These are phyloP conservation scores for Scaptomyza reducta DNA, from an alignment of 2,888 invertebrate species.

Conservation along the genomic window DNA sequence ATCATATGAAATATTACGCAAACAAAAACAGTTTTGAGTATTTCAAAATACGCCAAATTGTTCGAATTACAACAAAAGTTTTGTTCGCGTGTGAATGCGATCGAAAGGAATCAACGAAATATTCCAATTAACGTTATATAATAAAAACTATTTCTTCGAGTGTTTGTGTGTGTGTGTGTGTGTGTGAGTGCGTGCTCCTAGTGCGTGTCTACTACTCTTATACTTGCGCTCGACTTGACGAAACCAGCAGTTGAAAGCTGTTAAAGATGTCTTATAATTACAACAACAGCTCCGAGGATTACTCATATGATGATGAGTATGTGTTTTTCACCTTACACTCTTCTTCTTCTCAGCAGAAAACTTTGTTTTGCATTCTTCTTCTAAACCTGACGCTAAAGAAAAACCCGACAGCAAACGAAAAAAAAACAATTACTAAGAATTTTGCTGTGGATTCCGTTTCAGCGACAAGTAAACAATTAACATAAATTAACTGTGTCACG, in stretches of 20 bases:
- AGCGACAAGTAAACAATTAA: slow-evolving; percentile 11
- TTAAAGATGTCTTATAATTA: slow-evolving; percentile 65
- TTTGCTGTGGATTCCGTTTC: slow-evolving; percentile 3
- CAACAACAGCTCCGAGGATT: slow-evolving; percentile 64
- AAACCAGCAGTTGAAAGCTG: neutral
- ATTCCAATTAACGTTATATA: slow-evolving; percentile 58
- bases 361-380: slow-evolving; percentile 11
- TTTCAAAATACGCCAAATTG: neutral
- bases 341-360: slow-evolving; percentile 36
- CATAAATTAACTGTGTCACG: slow-evolving; percentile 19
- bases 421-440: slow-evolving; percentile 2
- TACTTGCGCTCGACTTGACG: slow-evolving; percentile 16
- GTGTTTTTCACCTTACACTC: slow-evolving; percentile 21
- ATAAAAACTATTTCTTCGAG: neutral
- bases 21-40: neutral
- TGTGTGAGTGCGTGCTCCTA: too few relatives aligned
- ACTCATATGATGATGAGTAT: slow-evolving; percentile 71
- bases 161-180: slow-evolving; percentile 13
- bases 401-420: slow-evolving; percentile 1
- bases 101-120: neutral
- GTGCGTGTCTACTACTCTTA: slow-evolving; percentile 2
- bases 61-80: neutral
- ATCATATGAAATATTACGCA: neutral
- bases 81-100: slow-evolving; percentile 15
- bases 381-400: too few relatives aligned